phyloP scores from a whole-genome alignment of 2,888 invertebrate species.

The Dynastes grantii region DNA sequence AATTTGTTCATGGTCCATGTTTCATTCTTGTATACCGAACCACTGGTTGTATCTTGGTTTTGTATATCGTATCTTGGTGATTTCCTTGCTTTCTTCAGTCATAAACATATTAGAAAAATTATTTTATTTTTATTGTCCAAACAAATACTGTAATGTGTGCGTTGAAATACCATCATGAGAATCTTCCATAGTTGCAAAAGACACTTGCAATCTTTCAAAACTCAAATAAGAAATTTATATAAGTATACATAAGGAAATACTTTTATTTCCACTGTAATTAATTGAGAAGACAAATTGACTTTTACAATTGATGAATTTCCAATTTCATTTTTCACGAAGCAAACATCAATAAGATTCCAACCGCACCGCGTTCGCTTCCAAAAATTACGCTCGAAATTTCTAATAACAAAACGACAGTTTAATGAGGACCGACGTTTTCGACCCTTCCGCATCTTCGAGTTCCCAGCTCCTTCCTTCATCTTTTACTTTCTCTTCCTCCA shows the following conservation, averaged over 20 bases:
- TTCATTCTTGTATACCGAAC: too few relatives aligned
- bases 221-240: too few relatives aligned
- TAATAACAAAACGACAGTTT: slow-evolving; percentile 6
- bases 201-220: too few relatives aligned
- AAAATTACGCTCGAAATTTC: slow-evolving; percentile 1
- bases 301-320: not conserved
- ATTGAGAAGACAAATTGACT: not conserved
- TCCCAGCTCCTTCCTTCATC: not conserved
- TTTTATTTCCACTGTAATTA: not conserved
- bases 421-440: not conserved
- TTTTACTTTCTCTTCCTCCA: slow-evolving; percentile 9
- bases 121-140: too few relatives aligned
- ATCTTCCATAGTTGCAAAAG: too few relatives aligned
- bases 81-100: too few relatives aligned
- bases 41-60: too few relatives aligned
- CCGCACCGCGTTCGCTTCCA: not conserved
- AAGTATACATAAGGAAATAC: not conserved
- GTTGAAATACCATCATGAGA: too few relatives aligned
- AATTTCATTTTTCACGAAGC: not conserved
- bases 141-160: too few relatives aligned
- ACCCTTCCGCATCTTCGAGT: not conserved
- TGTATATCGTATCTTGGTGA: too few relatives aligned
- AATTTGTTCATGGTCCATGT: too few relatives aligned
- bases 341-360: not conserved
- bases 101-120: too few relatives aligned